Evolutionary conservation across 1,140 invertebrate genomes (phyloP), one percentile per base, ranked within the genome.

Genomic region (Bombus waltoni): DNA sequence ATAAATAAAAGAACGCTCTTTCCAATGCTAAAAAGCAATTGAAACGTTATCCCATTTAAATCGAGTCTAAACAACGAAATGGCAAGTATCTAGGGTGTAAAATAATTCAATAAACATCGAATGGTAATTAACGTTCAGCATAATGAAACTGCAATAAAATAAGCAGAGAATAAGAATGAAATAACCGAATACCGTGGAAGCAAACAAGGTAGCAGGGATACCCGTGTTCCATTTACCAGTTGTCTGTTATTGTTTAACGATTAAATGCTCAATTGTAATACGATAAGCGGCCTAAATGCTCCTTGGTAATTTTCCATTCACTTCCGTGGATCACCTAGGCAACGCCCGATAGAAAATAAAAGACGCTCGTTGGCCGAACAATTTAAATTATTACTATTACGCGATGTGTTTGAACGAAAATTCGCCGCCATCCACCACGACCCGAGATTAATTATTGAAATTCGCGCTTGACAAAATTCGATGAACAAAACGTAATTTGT

Each of bases 401-500:
- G 38, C 40, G 38, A 28, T 6, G 42, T 11, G 11, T 71, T 42
- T 71, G 25, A 28, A 18, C 10, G 38, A 44, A 44, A n/a, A 15
- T 35, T 0, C 18, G 76, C 2, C 47, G 18, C 10, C 5, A 66
- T 32, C 65, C 47, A 53, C 47, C 1, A 1, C 25, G 13, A 11
- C 4, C 2, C 3, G 22, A 70, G 38, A 44, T 74, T 74, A 35
- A 59, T 74, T 62, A 62, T 59, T 28, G 53, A 70, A 79, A 35
- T 42, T 72, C n/a, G 32, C 35, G 59, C 8, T 38, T 47, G 25
- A 25, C 42, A 25, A 25, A 57, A 47, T 38, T 47, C 25, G n/a
- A 47, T 47, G 22, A 44, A 68, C 77, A 9, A 47, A 62, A 32
- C 40, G 40, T 28, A n/a, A 82, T 82, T 73, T 15, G 35, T 74